Conservation (phyloP, 2,797 vertebrate genomes). For the Carcharodon carcharias region DNA sequence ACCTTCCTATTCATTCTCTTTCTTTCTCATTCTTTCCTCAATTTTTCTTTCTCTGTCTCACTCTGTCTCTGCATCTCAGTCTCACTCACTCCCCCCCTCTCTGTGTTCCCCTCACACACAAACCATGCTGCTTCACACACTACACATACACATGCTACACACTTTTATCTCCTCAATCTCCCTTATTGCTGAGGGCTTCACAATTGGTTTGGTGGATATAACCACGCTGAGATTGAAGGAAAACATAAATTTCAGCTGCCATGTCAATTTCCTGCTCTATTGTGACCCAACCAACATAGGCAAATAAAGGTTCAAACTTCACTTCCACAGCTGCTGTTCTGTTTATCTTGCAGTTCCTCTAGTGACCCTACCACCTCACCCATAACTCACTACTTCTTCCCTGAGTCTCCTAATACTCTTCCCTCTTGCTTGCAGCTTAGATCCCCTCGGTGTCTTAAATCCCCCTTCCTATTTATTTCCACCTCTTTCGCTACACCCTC, state of each 20-base stretch:
- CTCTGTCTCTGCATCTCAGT: neutral
- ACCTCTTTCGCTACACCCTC: neutral
- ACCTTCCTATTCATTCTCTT: neutral
- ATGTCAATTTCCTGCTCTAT: neutral
- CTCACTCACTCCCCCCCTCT: too few relatives aligned
- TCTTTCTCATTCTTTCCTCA: neutral
- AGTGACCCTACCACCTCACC: neutral
- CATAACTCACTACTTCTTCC: constrained; percentile 1
- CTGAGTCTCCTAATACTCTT: neutral
- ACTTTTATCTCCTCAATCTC: neutral
- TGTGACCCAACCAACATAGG: neutral
- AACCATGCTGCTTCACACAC: too few relatives aligned
- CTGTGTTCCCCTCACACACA: too few relatives aligned
- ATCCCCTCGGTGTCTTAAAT: neutral
- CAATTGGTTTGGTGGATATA: neutral
- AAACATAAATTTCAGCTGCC: neutral
- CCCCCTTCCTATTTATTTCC: neutral
- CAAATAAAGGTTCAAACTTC: neutral
- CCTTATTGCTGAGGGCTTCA: neutral
- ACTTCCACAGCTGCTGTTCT: neutral
- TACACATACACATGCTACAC: too few relatives aligned
- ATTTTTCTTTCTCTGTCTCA: too few relatives aligned
- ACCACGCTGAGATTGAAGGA: neutral
- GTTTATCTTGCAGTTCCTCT: neutral
- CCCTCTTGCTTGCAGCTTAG: neutral